phyloP scores from a whole-genome alignment of 1,140 invertebrate genomes.

The Drosophila tani region DNA sequence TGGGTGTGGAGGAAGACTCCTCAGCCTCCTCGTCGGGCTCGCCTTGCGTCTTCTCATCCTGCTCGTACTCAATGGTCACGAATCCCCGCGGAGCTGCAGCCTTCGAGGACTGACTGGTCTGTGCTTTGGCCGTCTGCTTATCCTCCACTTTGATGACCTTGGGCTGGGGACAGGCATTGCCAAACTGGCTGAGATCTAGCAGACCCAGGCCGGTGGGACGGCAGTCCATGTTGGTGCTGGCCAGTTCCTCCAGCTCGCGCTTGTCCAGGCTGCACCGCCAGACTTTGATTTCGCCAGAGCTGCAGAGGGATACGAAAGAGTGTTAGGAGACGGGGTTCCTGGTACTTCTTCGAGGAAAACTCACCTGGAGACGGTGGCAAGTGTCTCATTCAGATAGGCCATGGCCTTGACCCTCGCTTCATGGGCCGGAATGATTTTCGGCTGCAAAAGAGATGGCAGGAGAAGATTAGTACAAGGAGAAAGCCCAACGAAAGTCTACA shows the following conservation, averaged over 20 bases:
- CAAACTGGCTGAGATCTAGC: slow-evolving; percentile 67
- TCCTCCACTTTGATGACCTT: not conserved
- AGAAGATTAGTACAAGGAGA: not conserved
- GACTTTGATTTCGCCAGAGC: slow-evolving; percentile 91
- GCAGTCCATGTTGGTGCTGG: slow-evolving; percentile 86
- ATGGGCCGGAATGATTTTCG: slow-evolving; percentile 86
- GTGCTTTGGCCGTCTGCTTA: not conserved
- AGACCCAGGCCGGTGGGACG: slow-evolving; percentile 87
- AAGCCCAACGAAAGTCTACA: too few relatives aligned
- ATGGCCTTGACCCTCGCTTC: slow-evolving; percentile 89
- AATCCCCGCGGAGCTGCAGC: slow-evolving; percentile 5
- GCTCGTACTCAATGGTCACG: slow-evolving; percentile 45
- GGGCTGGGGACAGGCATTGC: slow-evolving; percentile 6
- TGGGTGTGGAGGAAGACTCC: not conserved
- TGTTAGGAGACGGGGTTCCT: not conserved
- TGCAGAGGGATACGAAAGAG: slow-evolving; percentile 66
- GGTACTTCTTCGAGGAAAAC: not conserved
- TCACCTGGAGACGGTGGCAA: slow-evolving; percentile 73
- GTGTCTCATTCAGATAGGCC: slow-evolving; percentile 84
- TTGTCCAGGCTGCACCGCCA: slow-evolving; percentile 87
- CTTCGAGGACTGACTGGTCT: not conserved
- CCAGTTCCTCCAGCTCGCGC: slow-evolving; percentile 86
- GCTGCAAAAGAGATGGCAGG: slow-evolving; percentile 7
- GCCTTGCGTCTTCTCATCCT: slow-evolving; percentile 12
- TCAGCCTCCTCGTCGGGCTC: slow-evolving; percentile 1